These are phyloP conservation scores for Bos indicus DNA, from an alignment of 2,113 vertebrate species.

Conservation along the genomic window DNA sequence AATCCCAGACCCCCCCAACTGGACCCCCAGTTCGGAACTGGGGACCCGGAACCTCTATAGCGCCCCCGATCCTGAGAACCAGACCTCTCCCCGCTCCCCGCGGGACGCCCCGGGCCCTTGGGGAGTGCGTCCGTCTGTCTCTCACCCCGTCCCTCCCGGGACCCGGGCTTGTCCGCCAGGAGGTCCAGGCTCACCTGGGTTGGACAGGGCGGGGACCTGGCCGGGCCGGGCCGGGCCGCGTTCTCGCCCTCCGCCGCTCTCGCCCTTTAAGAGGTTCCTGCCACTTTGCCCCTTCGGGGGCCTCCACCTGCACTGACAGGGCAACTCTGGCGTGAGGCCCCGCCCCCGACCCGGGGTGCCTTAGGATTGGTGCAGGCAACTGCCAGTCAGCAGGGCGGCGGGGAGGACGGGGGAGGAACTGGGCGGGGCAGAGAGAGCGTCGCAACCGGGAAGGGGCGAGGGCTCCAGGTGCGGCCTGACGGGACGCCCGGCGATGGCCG, in stretches of 20 bases:
- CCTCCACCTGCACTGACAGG: slow-evolving; percentile 78
- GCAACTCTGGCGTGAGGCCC: slow-evolving; percentile 65
- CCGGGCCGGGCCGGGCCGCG: slow-evolving; percentile 48
- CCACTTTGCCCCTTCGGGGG: slow-evolving; percentile 72
- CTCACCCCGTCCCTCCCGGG: not conserved
- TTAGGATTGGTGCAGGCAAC: slow-evolving; percentile 49
- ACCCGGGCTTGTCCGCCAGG: not conserved
- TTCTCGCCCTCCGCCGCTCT: slow-evolving; percentile 30
- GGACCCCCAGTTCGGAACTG: not conserved
- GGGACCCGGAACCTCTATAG: not conserved
- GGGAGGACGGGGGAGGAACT: not conserved
- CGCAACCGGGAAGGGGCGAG: slow-evolving; percentile 45
- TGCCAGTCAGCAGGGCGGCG: slow-evolving; percentile 54
- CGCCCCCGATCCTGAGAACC: not conserved
- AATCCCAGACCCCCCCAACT: not conserved
- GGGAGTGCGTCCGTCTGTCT: not conserved
- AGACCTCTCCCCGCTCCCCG: not conserved
- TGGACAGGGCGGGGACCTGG: slow-evolving; percentile 34
- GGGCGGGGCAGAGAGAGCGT: not conserved
- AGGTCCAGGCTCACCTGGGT: slow-evolving; percentile 63
- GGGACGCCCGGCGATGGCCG: not conserved
- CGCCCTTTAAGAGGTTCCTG: slow-evolving; percentile 73
- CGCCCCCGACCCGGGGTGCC: slow-evolving; percentile 42
- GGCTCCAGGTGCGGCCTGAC: slow-evolving; percentile 55
- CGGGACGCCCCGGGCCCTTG: not conserved